Percentiles rank a stretch among this genome's conserved stretches.
Evolutionary conservation across 2,797 vertebrate species (phyloP).

Genomic region (Prunella strophiata): DNA sequence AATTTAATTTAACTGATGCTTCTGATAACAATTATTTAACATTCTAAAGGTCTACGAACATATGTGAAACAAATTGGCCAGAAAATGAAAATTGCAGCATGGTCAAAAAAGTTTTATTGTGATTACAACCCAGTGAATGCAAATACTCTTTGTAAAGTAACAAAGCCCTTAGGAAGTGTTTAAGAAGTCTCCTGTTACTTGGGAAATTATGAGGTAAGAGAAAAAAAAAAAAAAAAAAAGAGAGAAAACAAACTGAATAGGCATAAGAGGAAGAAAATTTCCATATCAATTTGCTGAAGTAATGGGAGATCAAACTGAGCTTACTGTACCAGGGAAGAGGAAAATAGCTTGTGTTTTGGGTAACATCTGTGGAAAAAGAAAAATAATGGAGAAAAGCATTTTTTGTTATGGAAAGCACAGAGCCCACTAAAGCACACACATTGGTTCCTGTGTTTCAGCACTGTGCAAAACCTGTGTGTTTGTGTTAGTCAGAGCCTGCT

Average conservation of each 20-base stretch:
- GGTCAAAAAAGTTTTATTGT: conserved; percentile 26
- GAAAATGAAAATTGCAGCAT: conserved; percentile 41
- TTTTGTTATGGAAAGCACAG: not conserved
- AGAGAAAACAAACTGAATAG: not conserved
- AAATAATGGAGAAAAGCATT: not conserved
- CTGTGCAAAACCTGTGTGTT: not conserved
- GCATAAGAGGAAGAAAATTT: conserved; percentile 28
- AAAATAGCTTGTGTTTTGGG: not conserved
- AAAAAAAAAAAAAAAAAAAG: not conserved
- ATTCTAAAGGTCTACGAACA: conserved; percentile 13
- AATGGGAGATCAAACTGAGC: conserved; percentile 18
- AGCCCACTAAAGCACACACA: not conserved
- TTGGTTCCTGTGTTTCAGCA: not conserved
- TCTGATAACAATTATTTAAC: conserved; percentile 36
- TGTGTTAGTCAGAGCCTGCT: not conserved
- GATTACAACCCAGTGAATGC: not conserved
- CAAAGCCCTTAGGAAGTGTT: conserved; percentile 2
- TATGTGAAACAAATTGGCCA: conserved; percentile 39
- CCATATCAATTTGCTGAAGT: conserved; percentile 19
- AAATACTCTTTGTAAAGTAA: not conserved
- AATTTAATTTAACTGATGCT: not conserved
- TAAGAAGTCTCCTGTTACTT: not conserved
- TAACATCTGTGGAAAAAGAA: not conserved
- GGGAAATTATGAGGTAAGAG: not conserved
- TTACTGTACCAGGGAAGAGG: not conserved